phyloP scores from a whole-genome alignment of 1,140 invertebrate genomes.

The Yoshiicerus persimilis region DNA sequence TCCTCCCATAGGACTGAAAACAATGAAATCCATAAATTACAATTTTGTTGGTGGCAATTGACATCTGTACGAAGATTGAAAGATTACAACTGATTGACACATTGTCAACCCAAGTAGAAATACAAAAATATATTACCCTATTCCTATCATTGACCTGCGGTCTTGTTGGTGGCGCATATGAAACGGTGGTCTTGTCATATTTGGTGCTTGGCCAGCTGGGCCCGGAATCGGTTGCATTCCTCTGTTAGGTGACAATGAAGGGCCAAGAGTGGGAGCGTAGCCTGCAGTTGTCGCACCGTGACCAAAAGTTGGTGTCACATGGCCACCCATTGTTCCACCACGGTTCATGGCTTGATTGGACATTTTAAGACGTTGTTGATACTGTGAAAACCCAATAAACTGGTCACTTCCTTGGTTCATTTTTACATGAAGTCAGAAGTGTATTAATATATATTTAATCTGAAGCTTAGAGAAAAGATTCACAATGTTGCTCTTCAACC shows the following conservation, averaged over 20 bases:
- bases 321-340: slow-evolving; percentile 38
- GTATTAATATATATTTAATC: neutral
- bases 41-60: neutral
- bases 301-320: slow-evolving; percentile 45
- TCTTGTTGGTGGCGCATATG: slow-evolving; percentile 73
- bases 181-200: slow-evolving; percentile 60
- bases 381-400: neutral
- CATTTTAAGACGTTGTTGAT: neutral
- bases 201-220: neutral
- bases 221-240: slow-evolving; percentile 49
- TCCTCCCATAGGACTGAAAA: slow-evolving; percentile 26
- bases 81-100: neutral
- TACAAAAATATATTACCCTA: slow-evolving; percentile 59
- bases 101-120: neutral
- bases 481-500: neutral
- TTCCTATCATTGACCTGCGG: slow-evolving; percentile 70
- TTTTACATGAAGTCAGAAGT: neutral
- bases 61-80: neutral
- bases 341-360: slow-evolving; percentile 22
- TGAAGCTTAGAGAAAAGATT: neutral
- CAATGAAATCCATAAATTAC: slow-evolving; percentile 32
- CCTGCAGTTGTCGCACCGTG: neutral
- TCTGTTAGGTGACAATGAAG: slow-evolving; percentile 63
- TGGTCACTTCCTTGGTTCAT: slow-evolving; percentile 4
- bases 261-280: slow-evolving; percentile 45